Base-by-base conservation (phyloP, 2,797 vertebrate species). In the Xiphorhynchus erythropygius region DNA sequence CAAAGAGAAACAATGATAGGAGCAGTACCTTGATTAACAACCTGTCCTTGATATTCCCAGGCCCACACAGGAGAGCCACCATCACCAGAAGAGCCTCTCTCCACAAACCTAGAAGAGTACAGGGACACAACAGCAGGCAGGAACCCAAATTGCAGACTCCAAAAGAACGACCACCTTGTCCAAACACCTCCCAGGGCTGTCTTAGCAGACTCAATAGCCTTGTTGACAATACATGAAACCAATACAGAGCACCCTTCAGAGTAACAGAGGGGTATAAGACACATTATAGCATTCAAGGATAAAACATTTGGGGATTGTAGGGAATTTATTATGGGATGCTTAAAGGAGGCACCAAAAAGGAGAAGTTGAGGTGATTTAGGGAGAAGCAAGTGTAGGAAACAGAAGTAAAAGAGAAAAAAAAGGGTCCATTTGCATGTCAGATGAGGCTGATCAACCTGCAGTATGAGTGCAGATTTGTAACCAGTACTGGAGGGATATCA, bases 111-210 rank as follows among this genome's bases (percentile, higher is more conserved):
- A 39, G 35, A 63, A 30, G 30, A 55, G 6, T 9, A 33, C 15
- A 71, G 16, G 30, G 23, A 16, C 15, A 63, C 5, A 71, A 13
- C 3, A 15, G 8, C 1, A 35, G n/a, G 8, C 6, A 37, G 22
- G 39, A 68, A 41, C 46, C 13, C 13, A 32, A 68, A 64, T 0
- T 79, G 4, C 32, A 62, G 47, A 10, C 11, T 73, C 16, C 6
- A 6, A 64, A 30, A 18, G n/a, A 73, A 81, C 30, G 4, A 80
- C 15, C 2, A 10, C 7, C 17, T 70, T 44, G 5, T n/a, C 11
- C 0, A 0, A 70, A 14, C 13, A 15, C 4, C 5, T 16, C 17
- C 23, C 22, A 52, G 13, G 15, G 2, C 28, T 59, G 23, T 63
- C n/a, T 10, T 25, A 89, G 33, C 16, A 69, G 5, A 67, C 6